These are phyloP conservation scores for Anarsia innoxiella DNA, from an alignment of 2,888 invertebrate species.

Conservation along the genomic window DNA sequence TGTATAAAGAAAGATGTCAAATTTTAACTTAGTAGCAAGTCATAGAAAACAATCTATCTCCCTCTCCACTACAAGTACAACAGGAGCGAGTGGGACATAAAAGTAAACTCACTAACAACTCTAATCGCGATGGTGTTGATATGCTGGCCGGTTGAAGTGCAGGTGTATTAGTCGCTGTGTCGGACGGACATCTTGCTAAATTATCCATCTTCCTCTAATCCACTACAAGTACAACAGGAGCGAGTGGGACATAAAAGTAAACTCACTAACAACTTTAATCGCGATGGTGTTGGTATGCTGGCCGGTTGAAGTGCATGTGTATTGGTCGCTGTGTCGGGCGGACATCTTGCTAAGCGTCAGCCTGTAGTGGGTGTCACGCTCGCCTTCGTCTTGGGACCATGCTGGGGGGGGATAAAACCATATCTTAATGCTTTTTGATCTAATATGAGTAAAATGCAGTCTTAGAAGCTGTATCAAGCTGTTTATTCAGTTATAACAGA, in stretches of 20 bases:
- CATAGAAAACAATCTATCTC: no score
- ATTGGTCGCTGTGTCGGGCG: slow-evolving; percentile 87
- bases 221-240: no score
- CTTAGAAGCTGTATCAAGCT: no score
- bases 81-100: slow-evolving; percentile 4
- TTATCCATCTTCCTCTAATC: no score
- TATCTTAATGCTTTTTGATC: no score
- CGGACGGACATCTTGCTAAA: slow-evolving; percentile 88
- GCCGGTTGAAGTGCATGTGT: slow-evolving; percentile 87
- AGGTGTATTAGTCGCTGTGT: slow-evolving; percentile 89
- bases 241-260: no score
- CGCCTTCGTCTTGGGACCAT: slow-evolving; percentile 83
- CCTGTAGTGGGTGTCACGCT: slow-evolving; percentile 81
- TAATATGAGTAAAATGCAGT: no score
- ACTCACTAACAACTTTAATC: slow-evolving; percentile 86
- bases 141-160: slow-evolving; percentile 81
- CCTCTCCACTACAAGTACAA: no score
- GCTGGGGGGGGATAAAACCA: no score
- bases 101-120: slow-evolving; percentile 83
- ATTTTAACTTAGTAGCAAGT: no score
- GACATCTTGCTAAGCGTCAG: slow-evolving; percentile 88
- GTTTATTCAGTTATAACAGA: no score
- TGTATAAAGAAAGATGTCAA: no score
- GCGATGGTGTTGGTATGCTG: slow-evolving; percentile 81
- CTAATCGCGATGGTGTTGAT: slow-evolving; percentile 83